These are phyloP conservation scores for Rhizoglyphus robini DNA, from an alignment of 1,140 invertebrate genomes.

Conservation along the genomic window DNA sequence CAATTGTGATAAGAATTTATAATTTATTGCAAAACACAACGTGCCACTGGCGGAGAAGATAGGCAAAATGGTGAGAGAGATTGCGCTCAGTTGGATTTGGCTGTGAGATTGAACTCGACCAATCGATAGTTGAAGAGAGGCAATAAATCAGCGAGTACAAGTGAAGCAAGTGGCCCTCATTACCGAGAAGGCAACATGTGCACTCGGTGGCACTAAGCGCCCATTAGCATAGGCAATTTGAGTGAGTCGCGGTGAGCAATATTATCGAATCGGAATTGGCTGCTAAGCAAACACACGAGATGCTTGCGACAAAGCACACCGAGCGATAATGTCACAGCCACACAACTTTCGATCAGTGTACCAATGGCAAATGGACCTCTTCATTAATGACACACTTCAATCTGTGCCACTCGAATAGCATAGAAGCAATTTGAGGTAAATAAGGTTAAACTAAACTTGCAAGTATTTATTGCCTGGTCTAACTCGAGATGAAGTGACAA, in stretches of 20 bases:
- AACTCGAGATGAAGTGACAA: no score
- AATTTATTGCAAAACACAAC: neutral
- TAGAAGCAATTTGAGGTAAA: no score
- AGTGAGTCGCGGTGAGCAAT: neutral
- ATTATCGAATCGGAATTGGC: neutral
- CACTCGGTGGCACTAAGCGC: neutral
- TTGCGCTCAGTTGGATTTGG: neutral
- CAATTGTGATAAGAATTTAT: constrained; percentile 12
- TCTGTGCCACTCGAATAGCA: no score
- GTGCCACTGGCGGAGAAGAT: neutral
- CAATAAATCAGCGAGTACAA: constrained; percentile 8
- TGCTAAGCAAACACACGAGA: no score
- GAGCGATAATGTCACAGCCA: no score
- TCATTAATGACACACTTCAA: no score
- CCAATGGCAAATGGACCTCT: neutral
- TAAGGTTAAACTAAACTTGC: no score
- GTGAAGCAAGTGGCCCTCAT: neutral
- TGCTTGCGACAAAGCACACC: no score
- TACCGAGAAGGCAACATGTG: neutral
- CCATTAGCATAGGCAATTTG: neutral
- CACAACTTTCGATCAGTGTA: neutral
- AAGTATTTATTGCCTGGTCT: no score
- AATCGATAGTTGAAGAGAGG: constrained; percentile 14
- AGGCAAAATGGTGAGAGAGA: neutral
- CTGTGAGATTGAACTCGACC: constrained; percentile 7